phyloP scores from a whole-genome alignment of 2,888 invertebrate species.

The Eupithecia vulgata region DNA sequence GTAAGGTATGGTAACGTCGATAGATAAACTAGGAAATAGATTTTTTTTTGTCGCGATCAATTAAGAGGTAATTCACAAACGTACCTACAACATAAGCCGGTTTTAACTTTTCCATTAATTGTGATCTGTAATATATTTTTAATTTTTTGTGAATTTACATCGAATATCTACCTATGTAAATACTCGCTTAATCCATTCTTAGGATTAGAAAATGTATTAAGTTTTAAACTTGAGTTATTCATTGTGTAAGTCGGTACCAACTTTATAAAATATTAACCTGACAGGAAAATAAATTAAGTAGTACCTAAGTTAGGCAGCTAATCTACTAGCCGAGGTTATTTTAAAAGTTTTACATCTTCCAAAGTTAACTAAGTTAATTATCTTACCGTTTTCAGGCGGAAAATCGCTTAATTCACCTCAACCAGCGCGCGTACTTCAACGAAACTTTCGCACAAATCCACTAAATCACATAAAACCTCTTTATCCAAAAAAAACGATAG shows the following conservation, averaged over 20 bases:
- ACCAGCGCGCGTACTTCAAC: constrained; percentile 25
- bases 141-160: no score
- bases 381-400: constrained; percentile 28
- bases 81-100: no score
- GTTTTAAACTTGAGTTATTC: not conserved
- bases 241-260: not conserved
- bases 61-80: not conserved
- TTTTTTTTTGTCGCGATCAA: not conserved
- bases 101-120: no score
- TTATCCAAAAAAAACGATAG: constrained; percentile 5
- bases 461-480: constrained; percentile 27
- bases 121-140: no score
- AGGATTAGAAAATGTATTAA: not conserved
- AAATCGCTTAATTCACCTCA: constrained; percentile 15
- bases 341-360: not conserved
- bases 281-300: not conserved
- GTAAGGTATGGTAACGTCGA: not conserved
- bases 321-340: not conserved
- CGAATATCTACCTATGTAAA: no score
- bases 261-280: not conserved
- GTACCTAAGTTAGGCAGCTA: not conserved
- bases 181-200: no score
- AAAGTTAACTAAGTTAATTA: constrained; percentile 14
- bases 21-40: not conserved
- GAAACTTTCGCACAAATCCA: constrained; percentile 20